phyloP scores from a whole-genome alignment of 2,113 vertebrate genomes.

The Bettongia penicillata region DNA sequence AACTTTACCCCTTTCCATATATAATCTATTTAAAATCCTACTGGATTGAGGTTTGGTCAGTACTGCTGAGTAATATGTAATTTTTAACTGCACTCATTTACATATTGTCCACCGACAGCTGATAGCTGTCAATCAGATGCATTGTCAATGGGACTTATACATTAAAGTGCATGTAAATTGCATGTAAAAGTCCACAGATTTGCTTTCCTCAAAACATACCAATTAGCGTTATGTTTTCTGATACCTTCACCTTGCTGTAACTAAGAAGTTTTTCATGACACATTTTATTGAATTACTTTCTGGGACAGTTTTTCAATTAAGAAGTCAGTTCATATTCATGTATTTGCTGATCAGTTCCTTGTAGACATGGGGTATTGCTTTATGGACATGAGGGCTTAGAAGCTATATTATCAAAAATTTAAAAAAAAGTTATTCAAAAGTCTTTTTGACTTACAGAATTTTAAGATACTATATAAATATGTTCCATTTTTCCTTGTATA shows the following conservation, averaged over 20 bases:
- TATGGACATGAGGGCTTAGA: background rate
- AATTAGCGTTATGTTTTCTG: conserved; percentile 54
- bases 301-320: conserved; percentile 14
- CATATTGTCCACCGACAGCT: conserved; percentile 67
- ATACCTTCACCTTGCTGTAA: conserved; percentile 27
- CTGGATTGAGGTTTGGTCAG: conserved; percentile 74
- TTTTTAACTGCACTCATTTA: conserved; percentile 76
- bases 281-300: conserved; percentile 50
- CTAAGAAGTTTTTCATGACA: conserved; percentile 20
- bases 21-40: conserved; percentile 55
- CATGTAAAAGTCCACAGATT: conserved; percentile 52
- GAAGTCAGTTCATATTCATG: background rate
- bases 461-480: background rate
- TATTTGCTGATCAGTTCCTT: background rate
- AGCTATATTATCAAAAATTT: background rate
- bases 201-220: conserved; percentile 69
- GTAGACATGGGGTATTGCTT: background rate
- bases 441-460: background rate
- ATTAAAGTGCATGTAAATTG: conserved; percentile 44
- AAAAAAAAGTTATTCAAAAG: conserved; percentile 29
- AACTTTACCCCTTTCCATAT: conserved; percentile 51
- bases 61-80: conserved; percentile 75
- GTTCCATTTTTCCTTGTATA: conserved; percentile 16
- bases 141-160: conserved; percentile 60
- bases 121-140: conserved; percentile 77